A percentile compares a stretch with the other conserved stretches of the same genome.
These are phyloP conservation scores for Archocentrus centrarchus DNA, from an alignment of 2,113 vertebrate genomes.

Conservation along the genomic window DNA sequence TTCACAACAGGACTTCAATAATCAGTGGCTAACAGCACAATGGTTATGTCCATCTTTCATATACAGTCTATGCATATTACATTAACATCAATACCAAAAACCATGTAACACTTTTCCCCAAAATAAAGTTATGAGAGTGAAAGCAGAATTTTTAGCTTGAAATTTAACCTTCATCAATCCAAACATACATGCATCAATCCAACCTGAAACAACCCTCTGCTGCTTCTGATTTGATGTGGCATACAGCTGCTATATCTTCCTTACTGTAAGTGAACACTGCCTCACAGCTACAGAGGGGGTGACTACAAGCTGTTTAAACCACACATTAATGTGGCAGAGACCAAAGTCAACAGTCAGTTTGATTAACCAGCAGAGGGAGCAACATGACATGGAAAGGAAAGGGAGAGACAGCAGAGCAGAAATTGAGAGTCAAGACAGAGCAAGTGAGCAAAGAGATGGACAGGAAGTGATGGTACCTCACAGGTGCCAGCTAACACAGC, in stretches of 20 bases:
- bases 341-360: constrained; percentile 55
- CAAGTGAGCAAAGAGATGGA: constrained; percentile 17
- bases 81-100: not conserved
- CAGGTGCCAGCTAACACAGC: constrained; percentile 74
- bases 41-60: not conserved
- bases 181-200: not conserved
- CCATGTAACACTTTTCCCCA: too few species aligned
- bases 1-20: too few species aligned
- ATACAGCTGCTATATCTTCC: not conserved
- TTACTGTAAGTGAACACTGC: not conserved
- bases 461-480: constrained; percentile 80
- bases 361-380: constrained; percentile 70
- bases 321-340: constrained; percentile 4
- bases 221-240: not conserved
- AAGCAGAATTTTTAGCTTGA: not conserved
- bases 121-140: not conserved
- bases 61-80: not conserved
- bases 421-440: not conserved
- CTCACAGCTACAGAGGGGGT: not conserved
- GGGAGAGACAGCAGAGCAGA: constrained; percentile 10
- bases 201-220: not conserved
- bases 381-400: constrained; percentile 27
- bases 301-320: not conserved
- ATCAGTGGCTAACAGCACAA: not conserved
- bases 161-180: not conserved